Percentiles rank a stretch among this genome's conserved stretches.
phyloP scores from a whole-genome alignment of 2,797 vertebrate species.

The Esox lucius region DNA sequence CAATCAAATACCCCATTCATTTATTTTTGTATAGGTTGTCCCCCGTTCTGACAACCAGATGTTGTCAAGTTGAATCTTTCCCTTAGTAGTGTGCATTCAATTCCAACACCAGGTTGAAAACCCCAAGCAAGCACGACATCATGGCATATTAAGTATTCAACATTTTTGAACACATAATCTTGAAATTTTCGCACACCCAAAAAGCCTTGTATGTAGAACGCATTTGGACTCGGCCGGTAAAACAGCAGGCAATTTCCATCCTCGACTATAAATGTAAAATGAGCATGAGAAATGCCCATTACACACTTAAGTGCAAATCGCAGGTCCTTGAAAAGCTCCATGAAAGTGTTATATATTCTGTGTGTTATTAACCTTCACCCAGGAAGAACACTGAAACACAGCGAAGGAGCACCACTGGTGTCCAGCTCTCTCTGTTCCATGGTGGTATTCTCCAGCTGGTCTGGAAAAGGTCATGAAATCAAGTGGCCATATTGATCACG shows the following conservation, averaged over 20 bases:
- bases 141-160: no score
- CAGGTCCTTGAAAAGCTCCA: slow-evolving; percentile 3
- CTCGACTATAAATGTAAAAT: neutral
- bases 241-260: neutral
- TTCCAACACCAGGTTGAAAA: no score
- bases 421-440: neutral
- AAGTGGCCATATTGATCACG: slow-evolving; percentile 38
- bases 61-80: no score
- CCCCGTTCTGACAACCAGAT: no score
- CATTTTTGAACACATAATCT: no score
- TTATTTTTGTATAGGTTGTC: no score
- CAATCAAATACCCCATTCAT: no score
- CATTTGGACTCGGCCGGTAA: neutral
- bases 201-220: no score
- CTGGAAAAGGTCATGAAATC: slow-evolving; percentile 24
- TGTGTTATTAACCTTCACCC: slow-evolving; percentile 1
- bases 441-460: slow-evolving; percentile 2
- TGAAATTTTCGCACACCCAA: no score
- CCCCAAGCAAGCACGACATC: no score
- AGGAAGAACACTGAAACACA: neutral
- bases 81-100: no score
- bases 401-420: slow-evolving; percentile 5
- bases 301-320: neutral
- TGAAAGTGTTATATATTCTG: neutral
- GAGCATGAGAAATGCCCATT: neutral